These are phyloP conservation scores for Microtus ochrogaster DNA, from an alignment of 2,113 vertebrate genomes.

Conservation along the genomic window DNA sequence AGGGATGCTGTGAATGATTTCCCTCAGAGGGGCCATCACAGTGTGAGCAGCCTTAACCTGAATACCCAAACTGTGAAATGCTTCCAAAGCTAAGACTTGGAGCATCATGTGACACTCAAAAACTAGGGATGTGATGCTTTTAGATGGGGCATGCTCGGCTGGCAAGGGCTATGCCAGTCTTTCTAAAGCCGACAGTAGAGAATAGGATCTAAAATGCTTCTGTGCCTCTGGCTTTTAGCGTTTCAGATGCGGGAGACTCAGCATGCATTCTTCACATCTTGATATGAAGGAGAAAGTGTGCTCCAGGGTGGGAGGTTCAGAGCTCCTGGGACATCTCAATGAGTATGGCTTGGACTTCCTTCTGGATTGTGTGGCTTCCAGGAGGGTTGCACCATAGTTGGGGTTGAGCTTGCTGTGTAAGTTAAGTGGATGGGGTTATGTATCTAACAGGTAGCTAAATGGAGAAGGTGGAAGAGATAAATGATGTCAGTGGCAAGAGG, in stretches of 20 bases:
- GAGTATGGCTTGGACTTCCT: accelerated
- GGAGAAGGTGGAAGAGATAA: too few species aligned
- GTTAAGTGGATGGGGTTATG: not conserved
- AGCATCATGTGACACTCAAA: not conserved
- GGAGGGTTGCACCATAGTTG: not conserved
- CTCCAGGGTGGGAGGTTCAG: not conserved
- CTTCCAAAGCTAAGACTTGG: not conserved
- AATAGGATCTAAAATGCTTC: not conserved
- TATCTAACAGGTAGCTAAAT: not conserved
- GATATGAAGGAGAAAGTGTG: too few species aligned
- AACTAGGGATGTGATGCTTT: not conserved
- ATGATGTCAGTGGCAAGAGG: not conserved
- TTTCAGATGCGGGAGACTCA: not conserved
- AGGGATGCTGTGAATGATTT: not conserved
- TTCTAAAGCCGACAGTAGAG: not conserved
- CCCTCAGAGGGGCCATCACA: not conserved
- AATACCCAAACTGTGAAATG: not conserved
- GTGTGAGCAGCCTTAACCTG: not conserved
- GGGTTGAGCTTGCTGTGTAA: not conserved
- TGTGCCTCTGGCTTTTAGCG: not conserved
- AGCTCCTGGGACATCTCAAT: not conserved
- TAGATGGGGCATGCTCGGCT: not conserved
- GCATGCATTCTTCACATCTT: not conserved
- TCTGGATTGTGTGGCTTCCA: accelerated
- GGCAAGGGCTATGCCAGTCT: not conserved